Base-by-base conservation (phyloP, 2,113 vertebrate genomes). In the Bubo bubo region DNA sequence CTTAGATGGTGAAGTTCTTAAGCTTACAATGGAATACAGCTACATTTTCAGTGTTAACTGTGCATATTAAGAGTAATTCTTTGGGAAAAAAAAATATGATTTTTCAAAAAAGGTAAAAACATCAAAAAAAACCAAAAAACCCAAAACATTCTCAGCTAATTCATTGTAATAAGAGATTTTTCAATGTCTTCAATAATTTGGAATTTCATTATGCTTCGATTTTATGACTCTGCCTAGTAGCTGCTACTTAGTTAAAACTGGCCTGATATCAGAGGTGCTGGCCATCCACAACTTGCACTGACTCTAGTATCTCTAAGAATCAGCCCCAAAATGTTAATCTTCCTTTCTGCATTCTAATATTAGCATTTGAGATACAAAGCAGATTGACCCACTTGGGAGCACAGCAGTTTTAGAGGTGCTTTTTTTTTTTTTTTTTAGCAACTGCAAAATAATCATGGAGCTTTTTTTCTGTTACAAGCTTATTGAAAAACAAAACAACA, bases 11-110 rank as follows among this genome's bases (percentile, higher is more conserved):
- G 97, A 98, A 97, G 97, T 98, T 98, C 97, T 98, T 98, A 97
- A 98, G 98, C 98, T 98, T 98, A 98, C 98, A 98, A 98, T 98
- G 97, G 97, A 98, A 85, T 98, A 98, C 98, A 98, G 97, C 98
- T 97, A 96, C 98, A 98, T 98, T 98, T 96, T 98, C 98, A 98
- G 98, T 98, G 98, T 98, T 98, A 98, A 98, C 98, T 98, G 98
- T 98, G 97, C 98, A 97, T 97, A 98, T 97, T 98, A 95, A 97
- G 92, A 98, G 94, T 97, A 98, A 97, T 97, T 98, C 94, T 98
- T 98, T 95, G 82, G 58, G 12, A 3, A 45, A 74, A 94, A 94
- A 97, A 98, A 93, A 67, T 73, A 91, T 3, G 53, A 94, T 93
- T 98, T 98, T 98, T 98, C 93, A 97, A 64, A 96, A 98, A 98